Conservation (phyloP, 2,113 vertebrate genomes). For the Sylvia atricapilla region DNA sequence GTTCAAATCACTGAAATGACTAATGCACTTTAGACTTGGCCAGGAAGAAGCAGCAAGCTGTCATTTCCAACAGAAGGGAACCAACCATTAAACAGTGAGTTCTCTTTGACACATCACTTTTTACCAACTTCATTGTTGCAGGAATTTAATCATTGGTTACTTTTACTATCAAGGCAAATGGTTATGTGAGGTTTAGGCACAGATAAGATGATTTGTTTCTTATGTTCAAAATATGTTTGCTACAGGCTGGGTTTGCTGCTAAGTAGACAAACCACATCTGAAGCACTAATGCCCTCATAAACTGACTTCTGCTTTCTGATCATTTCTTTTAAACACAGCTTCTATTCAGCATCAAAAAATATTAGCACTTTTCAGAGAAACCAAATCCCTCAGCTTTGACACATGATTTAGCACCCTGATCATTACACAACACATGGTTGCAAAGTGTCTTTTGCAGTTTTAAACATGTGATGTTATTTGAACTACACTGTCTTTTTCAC, state of each 20-base stretch:
- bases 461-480: constrained; percentile 45
- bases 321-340: constrained; percentile 67
- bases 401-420: constrained; percentile 56
- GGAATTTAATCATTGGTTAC: constrained; percentile 6
- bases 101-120: constrained; percentile 1
- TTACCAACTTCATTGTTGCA: background rate
- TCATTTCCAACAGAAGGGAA: background rate
- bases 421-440: constrained; percentile 55
- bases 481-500: constrained; percentile 10
- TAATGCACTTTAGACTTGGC: background rate
- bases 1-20: constrained; percentile 65
- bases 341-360: constrained; percentile 68
- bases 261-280: constrained; percentile 70
- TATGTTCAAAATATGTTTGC: constrained; percentile 51
- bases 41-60: background rate
- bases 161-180: constrained; percentile 27
- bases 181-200: constrained; percentile 9
- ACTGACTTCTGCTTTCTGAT: constrained; percentile 61
- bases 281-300: constrained; percentile 65
- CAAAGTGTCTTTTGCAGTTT: constrained; percentile 49
- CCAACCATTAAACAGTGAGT: background rate
- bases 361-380: constrained; percentile 60
- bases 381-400: constrained; percentile 49
- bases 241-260: constrained; percentile 48
- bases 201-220: constrained; percentile 53